Percentiles rank a stretch among this genome's conserved stretches.
Evolutionary conservation across 1,140 invertebrate genomes (phyloP).

Genomic region (Lepidurus arcticus): DNA sequence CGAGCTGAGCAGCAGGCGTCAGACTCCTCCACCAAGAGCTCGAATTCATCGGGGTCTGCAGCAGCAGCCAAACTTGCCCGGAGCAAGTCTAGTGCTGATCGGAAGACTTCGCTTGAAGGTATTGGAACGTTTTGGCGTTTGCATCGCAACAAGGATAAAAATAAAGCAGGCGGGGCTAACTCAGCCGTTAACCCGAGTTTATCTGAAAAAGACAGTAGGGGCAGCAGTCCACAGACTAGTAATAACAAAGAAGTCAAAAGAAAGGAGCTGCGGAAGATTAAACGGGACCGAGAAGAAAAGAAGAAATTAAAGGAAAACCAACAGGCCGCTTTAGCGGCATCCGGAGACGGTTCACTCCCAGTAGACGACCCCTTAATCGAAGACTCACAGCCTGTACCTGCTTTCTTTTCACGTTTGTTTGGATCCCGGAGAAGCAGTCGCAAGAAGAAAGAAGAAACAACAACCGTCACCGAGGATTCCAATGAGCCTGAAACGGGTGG

Average conservation of each 20-base stretch:
- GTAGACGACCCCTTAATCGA: not conserved
- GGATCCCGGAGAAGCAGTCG: conserved; percentile 19
- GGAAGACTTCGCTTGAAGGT: conserved; percentile 31
- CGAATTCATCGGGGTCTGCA: conserved; percentile 9
- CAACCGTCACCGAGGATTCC: not conserved
- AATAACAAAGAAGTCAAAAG: conserved; percentile 1
- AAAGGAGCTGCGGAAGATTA: conserved; percentile 30
- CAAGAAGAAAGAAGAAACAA: not conserved
- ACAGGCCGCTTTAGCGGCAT: not conserved
- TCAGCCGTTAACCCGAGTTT: not conserved
- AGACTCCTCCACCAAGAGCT: not conserved
- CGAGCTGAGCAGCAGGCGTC: conserved; percentile 26
- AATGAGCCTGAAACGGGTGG: not conserved
- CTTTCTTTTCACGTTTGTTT: conserved; percentile 28
- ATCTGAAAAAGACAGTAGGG: not conserved
- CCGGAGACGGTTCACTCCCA: not conserved
- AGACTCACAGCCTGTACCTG: conserved; percentile 1
- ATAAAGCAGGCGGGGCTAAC: conserved; percentile 4
- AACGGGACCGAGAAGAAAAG: conserved; percentile 33
- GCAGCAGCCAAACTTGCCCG: conserved; percentile 33
- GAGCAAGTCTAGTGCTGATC: conserved; percentile 34
- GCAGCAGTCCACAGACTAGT: not conserved
- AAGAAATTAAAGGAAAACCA: conserved; percentile 28
- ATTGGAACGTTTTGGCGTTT: conserved; percentile 16
- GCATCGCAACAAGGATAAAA: not conserved